These are phyloP conservation scores for Acanthurus leucopareius DNA, from an alignment of 2,797 vertebrate species.

Conservation along the genomic window DNA sequence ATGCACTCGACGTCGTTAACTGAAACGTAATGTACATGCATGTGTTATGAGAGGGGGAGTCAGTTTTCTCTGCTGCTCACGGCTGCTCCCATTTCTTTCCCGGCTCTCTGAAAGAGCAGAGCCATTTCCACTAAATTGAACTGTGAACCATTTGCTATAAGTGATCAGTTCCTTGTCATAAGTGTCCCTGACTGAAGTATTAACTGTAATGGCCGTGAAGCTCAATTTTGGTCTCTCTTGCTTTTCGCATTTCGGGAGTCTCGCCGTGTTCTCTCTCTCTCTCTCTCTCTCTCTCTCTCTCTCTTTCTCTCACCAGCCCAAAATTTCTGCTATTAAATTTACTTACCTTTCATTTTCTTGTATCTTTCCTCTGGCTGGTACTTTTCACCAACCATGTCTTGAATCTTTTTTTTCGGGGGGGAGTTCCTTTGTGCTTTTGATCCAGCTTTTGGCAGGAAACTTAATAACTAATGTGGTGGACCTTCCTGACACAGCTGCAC, in stretches of 20 bases:
- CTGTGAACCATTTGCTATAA: background rate
- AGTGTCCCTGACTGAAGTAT: constrained; percentile 8
- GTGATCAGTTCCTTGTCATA: background rate
- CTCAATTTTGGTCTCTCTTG: background rate
- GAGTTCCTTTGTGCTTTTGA: background rate
- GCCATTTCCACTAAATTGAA: constrained; percentile 6
- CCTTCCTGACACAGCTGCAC: background rate
- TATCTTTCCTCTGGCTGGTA: background rate
- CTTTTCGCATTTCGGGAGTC: background rate
- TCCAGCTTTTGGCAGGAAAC: background rate
- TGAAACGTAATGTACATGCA: background rate
- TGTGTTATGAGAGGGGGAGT: background rate
- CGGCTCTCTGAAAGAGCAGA: background rate
- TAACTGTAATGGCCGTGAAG: constrained; percentile 1
- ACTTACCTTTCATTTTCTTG: background rate
- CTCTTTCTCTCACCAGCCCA: background rate
- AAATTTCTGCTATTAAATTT: background rate
- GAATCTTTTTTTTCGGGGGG: background rate
- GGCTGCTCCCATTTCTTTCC: background rate
- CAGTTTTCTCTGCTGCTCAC: background rate
- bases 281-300: too few species aligned
- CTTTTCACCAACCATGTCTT: background rate
- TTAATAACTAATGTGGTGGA: background rate
- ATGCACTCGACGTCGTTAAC: background rate
- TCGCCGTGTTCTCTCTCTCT: background rate